Conservation (phyloP, 2,113 vertebrate genomes). For the Hippocampus barbouri region DNA sequence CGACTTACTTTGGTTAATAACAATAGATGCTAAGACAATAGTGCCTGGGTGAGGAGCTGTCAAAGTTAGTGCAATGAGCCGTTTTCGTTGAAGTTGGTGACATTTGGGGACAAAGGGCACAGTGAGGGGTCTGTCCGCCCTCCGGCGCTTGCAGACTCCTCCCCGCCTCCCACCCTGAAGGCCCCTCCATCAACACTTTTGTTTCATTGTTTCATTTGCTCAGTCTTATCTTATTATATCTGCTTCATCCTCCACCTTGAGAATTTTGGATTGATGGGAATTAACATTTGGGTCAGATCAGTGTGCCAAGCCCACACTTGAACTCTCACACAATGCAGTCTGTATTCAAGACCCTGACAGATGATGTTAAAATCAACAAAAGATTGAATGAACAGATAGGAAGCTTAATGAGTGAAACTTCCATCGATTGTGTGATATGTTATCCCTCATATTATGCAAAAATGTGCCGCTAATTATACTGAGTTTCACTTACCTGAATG, state of each 20-base stretch:
- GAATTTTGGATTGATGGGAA: slow-evolving; percentile 34
- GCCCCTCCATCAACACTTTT: slow-evolving; percentile 28
- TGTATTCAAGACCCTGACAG: slow-evolving; percentile 11
- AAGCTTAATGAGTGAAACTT: too few species aligned
- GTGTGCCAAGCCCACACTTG: slow-evolving; percentile 35
- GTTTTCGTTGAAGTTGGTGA: slow-evolving; percentile 39
- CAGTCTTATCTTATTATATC: not conserved
- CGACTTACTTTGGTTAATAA: not conserved
- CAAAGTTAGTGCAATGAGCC: slow-evolving; percentile 4
- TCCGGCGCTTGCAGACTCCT: slow-evolving; percentile 44
- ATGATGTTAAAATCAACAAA: not conserved
- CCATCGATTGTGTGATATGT: too few species aligned
- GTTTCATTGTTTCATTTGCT: slow-evolving; percentile 1
- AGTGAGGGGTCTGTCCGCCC: slow-evolving; percentile 34
- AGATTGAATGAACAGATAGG: not conserved
- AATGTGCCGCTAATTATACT: not conserved
- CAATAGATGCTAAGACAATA: slow-evolving; percentile 33
- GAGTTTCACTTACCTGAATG: not conserved
- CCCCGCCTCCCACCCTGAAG: slow-evolving; percentile 26
- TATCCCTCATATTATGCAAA: not conserved
- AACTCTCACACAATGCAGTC: slow-evolving; percentile 3
- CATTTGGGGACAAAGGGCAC: slow-evolving; percentile 58
- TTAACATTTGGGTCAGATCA: slow-evolving; percentile 13
- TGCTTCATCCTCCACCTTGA: slow-evolving; percentile 10
- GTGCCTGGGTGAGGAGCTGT: slow-evolving; percentile 17